A percentile compares a stretch with the other conserved stretches of the same genome.
phyloP scores from a whole-genome alignment of 2,113 vertebrate species.

The Nothoprocta pentlandii region DNA sequence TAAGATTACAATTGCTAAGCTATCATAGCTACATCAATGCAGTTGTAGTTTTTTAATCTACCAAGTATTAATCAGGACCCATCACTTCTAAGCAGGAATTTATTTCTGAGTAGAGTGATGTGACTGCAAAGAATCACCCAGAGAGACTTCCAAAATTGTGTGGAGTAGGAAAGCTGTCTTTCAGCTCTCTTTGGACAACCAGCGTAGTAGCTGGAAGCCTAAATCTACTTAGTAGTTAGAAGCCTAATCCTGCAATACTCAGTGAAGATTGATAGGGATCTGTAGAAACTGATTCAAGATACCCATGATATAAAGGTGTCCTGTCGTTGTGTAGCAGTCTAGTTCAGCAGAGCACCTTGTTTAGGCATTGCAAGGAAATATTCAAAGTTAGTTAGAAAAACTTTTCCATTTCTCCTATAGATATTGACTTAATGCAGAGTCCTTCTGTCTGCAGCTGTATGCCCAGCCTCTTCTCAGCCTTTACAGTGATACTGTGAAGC shows the following conservation, averaged over 20 bases:
- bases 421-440: neutral
- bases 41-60: neutral
- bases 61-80: neutral
- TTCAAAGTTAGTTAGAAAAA: neutral
- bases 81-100: neutral
- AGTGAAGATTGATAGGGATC: neutral
- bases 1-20: neutral
- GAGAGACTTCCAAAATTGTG: neutral
- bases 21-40: accelerated
- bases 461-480: neutral
- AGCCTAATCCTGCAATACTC: neutral
- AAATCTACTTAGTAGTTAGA: neutral
- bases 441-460: neutral
- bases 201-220: neutral
- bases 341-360: neutral
- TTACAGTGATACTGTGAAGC: neutral
- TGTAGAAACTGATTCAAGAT: neutral
- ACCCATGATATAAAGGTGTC: neutral
- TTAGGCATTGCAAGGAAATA: neutral
- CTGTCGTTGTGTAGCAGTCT: neutral
- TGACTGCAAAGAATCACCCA: neutral
- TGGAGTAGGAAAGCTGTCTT: neutral
- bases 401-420: neutral
- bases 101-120: neutral
- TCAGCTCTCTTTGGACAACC: neutral